A percentile compares a stretch with the other conserved stretches of the same genome.
phyloP scores from a whole-genome alignment of 2,888 invertebrate genomes.

The Nemurella pictetii region DNA sequence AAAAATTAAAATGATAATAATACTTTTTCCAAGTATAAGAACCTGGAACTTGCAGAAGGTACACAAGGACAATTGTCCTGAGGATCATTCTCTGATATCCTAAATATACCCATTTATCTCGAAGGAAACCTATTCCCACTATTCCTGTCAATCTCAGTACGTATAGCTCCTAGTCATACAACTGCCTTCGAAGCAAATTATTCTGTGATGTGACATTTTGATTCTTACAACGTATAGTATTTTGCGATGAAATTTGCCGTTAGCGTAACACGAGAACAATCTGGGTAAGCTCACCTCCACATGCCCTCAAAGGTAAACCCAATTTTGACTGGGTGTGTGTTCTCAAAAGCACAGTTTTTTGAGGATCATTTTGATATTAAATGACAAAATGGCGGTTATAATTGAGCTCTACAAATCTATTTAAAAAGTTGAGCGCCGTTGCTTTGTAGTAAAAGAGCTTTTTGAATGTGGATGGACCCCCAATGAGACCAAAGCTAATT shows the following conservation, averaged over 20 bases:
- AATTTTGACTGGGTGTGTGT: not conserved
- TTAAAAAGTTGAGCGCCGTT: not conserved
- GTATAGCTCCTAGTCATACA: no score
- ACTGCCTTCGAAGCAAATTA: no score
- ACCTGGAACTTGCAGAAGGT: no score
- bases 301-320: not conserved
- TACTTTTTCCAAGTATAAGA: no score
- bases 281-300: no score
- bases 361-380: not conserved
- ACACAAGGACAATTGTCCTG: no score
- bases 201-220: not conserved
- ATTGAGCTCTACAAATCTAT: not conserved
- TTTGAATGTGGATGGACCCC: constrained; percentile 6
- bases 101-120: no score
- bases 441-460: constrained; percentile 22
- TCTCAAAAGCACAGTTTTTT: not conserved
- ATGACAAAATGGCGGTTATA: constrained; percentile 18
- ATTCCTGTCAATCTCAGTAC: no score
- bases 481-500: constrained; percentile 27
- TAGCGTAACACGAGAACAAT: not conserved
- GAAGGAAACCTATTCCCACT: no score
- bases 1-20: no score
- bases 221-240: not conserved
- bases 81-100: no score
- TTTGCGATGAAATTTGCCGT: not conserved